Evolutionary conservation across 1,140 invertebrate species (phyloP), one percentile per base, ranked within the genome.

Genomic region (Cotesia glomerata): DNA sequence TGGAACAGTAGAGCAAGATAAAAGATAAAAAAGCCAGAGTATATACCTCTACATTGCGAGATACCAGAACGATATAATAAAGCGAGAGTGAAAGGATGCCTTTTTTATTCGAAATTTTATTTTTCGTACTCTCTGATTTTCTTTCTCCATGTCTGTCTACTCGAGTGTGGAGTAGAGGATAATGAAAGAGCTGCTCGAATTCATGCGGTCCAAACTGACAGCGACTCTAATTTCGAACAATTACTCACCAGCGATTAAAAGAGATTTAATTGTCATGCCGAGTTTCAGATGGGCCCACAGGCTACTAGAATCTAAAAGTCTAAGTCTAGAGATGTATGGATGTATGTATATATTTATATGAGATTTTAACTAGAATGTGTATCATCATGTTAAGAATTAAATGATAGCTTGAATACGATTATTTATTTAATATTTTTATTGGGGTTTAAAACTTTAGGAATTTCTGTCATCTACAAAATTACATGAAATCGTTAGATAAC

Each of bases 181-280:
- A 77, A 80, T 83, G 82, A 81, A 18, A 32, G 49, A 58, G 14
- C 34, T 68, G 18, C 52, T 45, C 39, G 49, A 54, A 18, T 68
- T 85, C 80, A 82, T 76, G 63, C 78, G 76, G 75, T 73, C 49
- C 64, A 62, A 66, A 63, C 69, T 67, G 39, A 67, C 70, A 66
- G 70, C 74, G 79, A 80, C 80, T 78, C 84, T 85, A 84, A 84
- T 85, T 82, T 79, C 78, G 72, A 74, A 74, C 83, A 80, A 85
- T 85, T 85, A 85, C 80, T 69, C 54, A 68, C 66, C 51, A 77
- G 68, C 84, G 84, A 84, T 85, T 85, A 85, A 84, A 84, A 85
- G 65, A 79, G 77, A 83, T 84, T 85, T 85, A 85, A 85, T 84
- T 84, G 82, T 84, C 75, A 52, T 65, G 14, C 3, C 4, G 63